Evolutionary conservation across 2,113 vertebrate species (phyloP).

Genomic region (Scytalopus superciliaris): DNA sequence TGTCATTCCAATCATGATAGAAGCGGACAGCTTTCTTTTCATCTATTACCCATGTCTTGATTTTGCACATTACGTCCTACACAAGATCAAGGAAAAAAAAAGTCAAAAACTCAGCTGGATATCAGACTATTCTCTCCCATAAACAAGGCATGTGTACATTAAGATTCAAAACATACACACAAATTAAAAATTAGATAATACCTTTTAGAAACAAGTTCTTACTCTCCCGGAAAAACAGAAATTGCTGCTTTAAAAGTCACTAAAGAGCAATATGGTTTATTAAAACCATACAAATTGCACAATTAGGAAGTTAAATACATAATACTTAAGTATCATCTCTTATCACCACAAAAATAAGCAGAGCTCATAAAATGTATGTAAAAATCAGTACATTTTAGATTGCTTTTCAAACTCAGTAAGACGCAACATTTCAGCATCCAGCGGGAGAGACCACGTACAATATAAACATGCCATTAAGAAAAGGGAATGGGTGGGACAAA

Average conservation of each 20-base stretch:
- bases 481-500: slow-evolving; percentile 76
- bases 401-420: slow-evolving; percentile 56
- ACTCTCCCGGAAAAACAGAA: background rate
- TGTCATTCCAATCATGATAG: slow-evolving; percentile 93
- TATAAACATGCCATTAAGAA: slow-evolving; percentile 78
- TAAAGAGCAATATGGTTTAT: background rate
- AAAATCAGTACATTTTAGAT: slow-evolving; percentile 44
- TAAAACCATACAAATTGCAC: background rate
- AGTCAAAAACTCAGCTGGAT: slow-evolving; percentile 84
- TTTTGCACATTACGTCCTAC: slow-evolving; percentile 97
- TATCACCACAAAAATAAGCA: slow-evolving; percentile 1
- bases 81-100: slow-evolving; percentile 84
- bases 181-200: slow-evolving; percentile 65
- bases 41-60: slow-evolving; percentile 93
- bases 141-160: slow-evolving; percentile 76
- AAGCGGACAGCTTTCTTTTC: slow-evolving; percentile 92
- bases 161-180: slow-evolving; percentile 74
- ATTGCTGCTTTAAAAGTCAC: slow-evolving; percentile 25
- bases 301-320: slow-evolving; percentile 11
- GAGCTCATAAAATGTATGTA: slow-evolving; percentile 28
- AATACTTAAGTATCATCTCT: background rate
- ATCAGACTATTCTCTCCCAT: slow-evolving; percentile 79
- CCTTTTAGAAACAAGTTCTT: slow-evolving; percentile 57
- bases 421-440: slow-evolving; percentile 69
- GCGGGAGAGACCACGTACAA: slow-evolving; percentile 73